Conservation (phyloP, 2,113 vertebrate genomes). For the Narcine bancroftii region DNA sequence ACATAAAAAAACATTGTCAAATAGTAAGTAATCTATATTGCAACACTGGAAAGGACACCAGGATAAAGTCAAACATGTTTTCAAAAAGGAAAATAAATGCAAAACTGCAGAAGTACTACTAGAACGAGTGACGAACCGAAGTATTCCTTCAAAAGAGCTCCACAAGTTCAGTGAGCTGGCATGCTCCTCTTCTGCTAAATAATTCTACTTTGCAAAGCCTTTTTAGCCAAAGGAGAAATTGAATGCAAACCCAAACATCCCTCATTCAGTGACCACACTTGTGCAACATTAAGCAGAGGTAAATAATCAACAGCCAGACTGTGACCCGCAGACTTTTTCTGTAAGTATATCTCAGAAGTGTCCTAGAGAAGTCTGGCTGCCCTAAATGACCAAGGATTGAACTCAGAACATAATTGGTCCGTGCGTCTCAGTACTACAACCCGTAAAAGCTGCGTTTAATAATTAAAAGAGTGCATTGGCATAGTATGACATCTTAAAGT, state of each 20-base stretch:
- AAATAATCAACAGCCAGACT: not conserved
- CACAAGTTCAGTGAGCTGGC: too few relatives aligned
- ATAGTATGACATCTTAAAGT: not conserved
- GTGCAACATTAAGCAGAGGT: not conserved
- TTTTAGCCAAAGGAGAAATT: not conserved
- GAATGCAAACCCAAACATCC: not conserved
- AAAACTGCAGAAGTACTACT: too few relatives aligned
- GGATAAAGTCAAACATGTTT: too few relatives aligned
- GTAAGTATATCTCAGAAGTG: not conserved
- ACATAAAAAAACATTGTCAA: too few relatives aligned
- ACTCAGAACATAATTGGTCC: not conserved
- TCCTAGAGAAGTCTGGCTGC: not conserved
- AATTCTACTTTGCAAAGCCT: not conserved
- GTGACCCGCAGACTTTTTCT: not conserved
- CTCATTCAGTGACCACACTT: not conserved
- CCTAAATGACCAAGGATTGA: not conserved
- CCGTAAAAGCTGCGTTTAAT: not conserved
- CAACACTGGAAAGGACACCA: too few relatives aligned
- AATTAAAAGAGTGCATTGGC: not conserved
- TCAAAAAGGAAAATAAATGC: too few relatives aligned
- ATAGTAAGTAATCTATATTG: too few relatives aligned
- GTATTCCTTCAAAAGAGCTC: too few relatives aligned
- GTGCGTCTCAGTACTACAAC: not conserved
- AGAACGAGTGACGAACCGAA: too few relatives aligned
- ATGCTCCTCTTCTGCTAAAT: not conserved